A percentile compares a stretch with the other conserved stretches of the same genome.
These are phyloP conservation scores for Synanthedon formicaeformis DNA, from an alignment of 2,888 invertebrate genomes.

Conservation along the genomic window DNA sequence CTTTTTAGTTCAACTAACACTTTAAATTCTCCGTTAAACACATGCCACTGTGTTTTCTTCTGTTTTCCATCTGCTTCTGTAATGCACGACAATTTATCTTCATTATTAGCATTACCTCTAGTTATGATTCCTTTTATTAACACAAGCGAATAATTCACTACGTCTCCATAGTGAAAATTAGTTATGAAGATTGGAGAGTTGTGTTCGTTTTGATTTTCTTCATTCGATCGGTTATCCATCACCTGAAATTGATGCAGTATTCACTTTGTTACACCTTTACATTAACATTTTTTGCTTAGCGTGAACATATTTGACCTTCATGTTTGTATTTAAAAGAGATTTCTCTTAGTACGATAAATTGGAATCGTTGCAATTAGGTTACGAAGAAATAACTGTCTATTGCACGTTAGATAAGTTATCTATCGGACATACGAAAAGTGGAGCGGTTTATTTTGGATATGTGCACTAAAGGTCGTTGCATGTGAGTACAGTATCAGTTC, in stretches of 20 bases:
- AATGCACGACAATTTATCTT: constrained; percentile 52
- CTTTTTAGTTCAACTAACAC: constrained; percentile 72
- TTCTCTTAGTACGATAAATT: constrained; percentile 24
- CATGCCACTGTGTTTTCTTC: constrained; percentile 68
- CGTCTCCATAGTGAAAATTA: constrained; percentile 74
- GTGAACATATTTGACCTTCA: constrained; percentile 24
- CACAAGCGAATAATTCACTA: constrained; percentile 71
- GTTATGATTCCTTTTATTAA: constrained; percentile 72
- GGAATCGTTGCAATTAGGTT: constrained; percentile 29
- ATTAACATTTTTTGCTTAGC: not conserved
- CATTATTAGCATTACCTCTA: constrained; percentile 47
- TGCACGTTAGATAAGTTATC: constrained; percentile 7
- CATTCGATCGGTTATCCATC: constrained; percentile 60
- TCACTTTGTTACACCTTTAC: not conserved
- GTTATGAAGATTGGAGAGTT: constrained; percentile 60
- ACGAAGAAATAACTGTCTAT: constrained; percentile 10
- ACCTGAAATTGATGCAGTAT: constrained; percentile 43
- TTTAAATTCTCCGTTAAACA: constrained; percentile 78
- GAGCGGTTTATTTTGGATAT: constrained; percentile 28
- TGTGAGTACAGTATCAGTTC: constrained; percentile 44
- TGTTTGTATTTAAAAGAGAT: constrained; percentile 22
- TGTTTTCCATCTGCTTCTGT: constrained; percentile 48
- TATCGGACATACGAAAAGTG: constrained; percentile 14
- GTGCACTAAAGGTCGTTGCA: constrained; percentile 17
- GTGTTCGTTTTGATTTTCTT: constrained; percentile 54